Evolutionary conservation across 2,113 vertebrate species (phyloP), one percentile per base, ranked within the genome.

Genomic region (Carettochelys insculpta): DNA sequence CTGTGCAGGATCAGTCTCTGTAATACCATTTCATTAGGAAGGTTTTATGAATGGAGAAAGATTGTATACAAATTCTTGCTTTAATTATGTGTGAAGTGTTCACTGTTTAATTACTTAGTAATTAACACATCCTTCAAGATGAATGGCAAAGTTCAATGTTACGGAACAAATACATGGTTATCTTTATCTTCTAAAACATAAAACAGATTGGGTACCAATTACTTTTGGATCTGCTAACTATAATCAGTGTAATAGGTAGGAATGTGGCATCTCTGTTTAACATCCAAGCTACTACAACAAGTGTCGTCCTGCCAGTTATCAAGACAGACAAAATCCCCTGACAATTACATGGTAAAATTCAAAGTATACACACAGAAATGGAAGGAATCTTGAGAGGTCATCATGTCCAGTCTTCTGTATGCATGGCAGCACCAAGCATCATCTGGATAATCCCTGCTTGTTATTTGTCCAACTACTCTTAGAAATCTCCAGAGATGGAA

Each of bases 51-150:
- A 76, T 2, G n/a, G 51, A 52, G 22, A 3, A 83, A 20, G 29
- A 24, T 77, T 52, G 14, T 48, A 75, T 27, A 77, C 6, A 4
- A 88, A 45, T 61, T 83, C n/a, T 41, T 25, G 25, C 50, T 77
- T 48, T 31, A 4, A 58, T 6, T 82, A 76, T 31, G 61, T 7
- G 27, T 41, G 51, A 82, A 88, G 52, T 53, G 50, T 16, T 68
- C 54, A 31, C 85, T 87, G 14, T 88, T 79, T 77, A 93, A 93
- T 94, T 90, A 61, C 25, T 16, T 82, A 65, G 31, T 27, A 83
- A 96, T 96, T 92, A 48, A 94, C 91, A 87, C 80, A 54, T 77
- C 80, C 34, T 90, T 51, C 88, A 53, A 80, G 65, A 80, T 87
- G 87, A 90, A 92, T 53, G 94, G 48, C 51, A 80, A 16, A 92